A percentile compares a stretch with the other conserved stretches of the same genome.
Evolutionary conservation across 2,113 vertebrate species (phyloP).

Genomic region (Indicator indicator): DNA sequence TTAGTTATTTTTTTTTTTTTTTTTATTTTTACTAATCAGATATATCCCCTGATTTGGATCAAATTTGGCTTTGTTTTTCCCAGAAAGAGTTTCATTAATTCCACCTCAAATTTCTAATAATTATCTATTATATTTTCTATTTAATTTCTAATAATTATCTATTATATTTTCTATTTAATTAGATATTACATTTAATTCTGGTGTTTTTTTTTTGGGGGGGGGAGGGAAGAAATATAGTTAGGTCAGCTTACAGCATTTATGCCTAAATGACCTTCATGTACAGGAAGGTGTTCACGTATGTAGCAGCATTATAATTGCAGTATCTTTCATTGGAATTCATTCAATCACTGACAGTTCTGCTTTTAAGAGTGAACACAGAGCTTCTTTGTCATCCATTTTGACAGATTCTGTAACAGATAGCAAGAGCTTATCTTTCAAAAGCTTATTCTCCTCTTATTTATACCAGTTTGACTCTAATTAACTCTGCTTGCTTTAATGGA

Average conservation of each 20-base stretch:
- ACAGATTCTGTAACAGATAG: neutral
- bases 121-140: neutral
- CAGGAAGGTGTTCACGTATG: neutral
- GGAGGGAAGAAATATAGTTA: neutral
- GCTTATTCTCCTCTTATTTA: neutral
- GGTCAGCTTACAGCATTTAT: neutral
- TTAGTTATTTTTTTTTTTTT: neutral
- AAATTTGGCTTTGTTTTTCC: neutral
- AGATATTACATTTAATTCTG: neutral
- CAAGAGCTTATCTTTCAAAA: neutral
- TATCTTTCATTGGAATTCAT: neutral
- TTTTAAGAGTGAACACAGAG: neutral
- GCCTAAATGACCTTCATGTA: neutral
- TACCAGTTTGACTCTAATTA: neutral
- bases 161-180: too few relatives aligned
- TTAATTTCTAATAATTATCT: too few relatives aligned
- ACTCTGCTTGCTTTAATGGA: neutral
- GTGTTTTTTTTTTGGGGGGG: neutral
- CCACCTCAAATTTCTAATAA: neutral
- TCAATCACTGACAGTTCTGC: conserved; percentile 11
- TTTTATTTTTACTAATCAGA: too few relatives aligned
- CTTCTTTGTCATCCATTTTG: neutral
- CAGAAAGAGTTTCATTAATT: neutral
- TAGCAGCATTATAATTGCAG: neutral
- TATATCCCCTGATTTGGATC: rapidly evolving